Percentiles rank a stretch among this genome's conserved stretches.
These are phyloP conservation scores for Tragulus kanchil DNA, from an alignment of 2,113 vertebrate genomes.

Conservation along the genomic window DNA sequence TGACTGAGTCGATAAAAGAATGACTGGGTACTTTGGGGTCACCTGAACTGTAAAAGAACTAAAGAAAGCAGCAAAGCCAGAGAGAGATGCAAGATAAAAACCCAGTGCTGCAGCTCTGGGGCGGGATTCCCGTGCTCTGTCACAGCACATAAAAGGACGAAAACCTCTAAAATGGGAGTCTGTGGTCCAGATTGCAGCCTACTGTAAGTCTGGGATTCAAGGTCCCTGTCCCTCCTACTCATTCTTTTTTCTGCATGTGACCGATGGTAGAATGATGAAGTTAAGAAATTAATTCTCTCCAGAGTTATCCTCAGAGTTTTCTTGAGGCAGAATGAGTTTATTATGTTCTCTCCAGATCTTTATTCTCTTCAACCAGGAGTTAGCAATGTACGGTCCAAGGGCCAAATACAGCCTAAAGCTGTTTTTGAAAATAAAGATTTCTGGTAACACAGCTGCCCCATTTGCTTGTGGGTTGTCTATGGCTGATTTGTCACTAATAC, in stretches of 20 bases:
- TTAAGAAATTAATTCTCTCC: background rate
- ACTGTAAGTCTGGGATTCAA: background rate
- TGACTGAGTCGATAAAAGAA: background rate
- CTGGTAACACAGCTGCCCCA: too few species aligned
- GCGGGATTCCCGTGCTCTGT: background rate
- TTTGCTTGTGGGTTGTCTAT: background rate
- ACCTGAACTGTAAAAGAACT: background rate
- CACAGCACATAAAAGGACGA: rapidly evolving
- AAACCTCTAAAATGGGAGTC: too few species aligned
- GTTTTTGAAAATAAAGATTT: background rate
- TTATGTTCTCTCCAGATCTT: background rate
- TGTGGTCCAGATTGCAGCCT: background rate
- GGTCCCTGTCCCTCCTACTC: background rate
- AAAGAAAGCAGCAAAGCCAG: background rate
- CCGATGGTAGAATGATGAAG: background rate
- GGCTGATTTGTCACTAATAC: background rate
- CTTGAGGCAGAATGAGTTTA: background rate
- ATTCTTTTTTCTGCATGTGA: background rate
- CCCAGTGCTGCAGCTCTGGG: too few species aligned
- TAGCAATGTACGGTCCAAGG: background rate
- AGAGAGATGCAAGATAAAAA: background rate
- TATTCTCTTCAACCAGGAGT: background rate
- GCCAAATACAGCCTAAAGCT: background rate
- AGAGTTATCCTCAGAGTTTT: background rate
- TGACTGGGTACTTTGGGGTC: background rate